These are phyloP conservation scores for Leucania comma DNA, from an alignment of 2,888 invertebrate species.

Conservation along the genomic window DNA sequence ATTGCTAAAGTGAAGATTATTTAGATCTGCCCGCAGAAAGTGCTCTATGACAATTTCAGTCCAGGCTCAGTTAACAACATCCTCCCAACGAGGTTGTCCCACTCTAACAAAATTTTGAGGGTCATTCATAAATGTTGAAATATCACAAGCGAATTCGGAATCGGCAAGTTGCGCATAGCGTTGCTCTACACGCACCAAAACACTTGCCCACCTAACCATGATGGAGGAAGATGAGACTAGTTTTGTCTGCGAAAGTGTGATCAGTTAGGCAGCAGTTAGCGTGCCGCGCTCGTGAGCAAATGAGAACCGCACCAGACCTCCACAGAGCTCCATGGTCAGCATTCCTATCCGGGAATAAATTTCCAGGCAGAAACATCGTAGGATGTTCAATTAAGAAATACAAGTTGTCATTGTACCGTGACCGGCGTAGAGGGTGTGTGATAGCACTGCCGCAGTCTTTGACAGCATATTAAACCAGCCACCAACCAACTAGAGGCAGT, in stretches of 20 bases:
- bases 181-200: not conserved
- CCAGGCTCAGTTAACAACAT: not conserved
- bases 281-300: conserved; percentile 27
- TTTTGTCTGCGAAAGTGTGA: not conserved
- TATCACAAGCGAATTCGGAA: not conserved
- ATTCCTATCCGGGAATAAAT: not conserved
- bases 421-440: not conserved
- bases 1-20: not conserved
- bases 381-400: not conserved
- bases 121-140: too few species aligned
- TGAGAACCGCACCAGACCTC: conserved; percentile 12
- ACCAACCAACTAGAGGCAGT: not conserved
- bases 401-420: not conserved
- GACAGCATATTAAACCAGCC: not conserved
- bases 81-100: too few species aligned
- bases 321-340: not conserved
- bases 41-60: not conserved
- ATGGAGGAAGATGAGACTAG: not conserved
- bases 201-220: not conserved
- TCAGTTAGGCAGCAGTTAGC: not conserved
- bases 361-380: too few species aligned
- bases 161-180: too few species aligned
- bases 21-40: not conserved
- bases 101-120: not conserved
- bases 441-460: not conserved